Conservation (phyloP, 2,797 vertebrate genomes). For the Otus scops region DNA sequence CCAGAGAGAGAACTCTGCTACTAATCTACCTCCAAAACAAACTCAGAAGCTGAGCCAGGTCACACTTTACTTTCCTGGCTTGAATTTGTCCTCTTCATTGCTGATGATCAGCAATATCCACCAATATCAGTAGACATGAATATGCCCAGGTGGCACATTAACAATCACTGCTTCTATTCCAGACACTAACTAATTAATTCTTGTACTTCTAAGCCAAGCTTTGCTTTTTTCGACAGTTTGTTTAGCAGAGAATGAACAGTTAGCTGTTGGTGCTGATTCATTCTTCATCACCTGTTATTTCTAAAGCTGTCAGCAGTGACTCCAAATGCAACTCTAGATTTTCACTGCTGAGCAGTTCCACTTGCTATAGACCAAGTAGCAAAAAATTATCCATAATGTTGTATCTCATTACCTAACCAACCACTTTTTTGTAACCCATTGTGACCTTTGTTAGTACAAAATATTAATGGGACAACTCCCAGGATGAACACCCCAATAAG, state of each 20-base stretch:
- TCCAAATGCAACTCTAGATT: background rate
- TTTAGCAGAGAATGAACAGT: background rate
- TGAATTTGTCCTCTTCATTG: background rate
- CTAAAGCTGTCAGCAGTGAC: background rate
- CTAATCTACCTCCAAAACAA: background rate
- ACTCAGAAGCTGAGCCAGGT: background rate
- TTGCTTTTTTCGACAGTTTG: background rate
- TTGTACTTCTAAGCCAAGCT: background rate
- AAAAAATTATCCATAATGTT: background rate
- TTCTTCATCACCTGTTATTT: slow-evolving; percentile 12
- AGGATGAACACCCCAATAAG: background rate
- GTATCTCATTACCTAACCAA: background rate
- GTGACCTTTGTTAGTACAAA: background rate
- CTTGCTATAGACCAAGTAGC: background rate
- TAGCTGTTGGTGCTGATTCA: background rate
- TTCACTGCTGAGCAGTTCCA: background rate
- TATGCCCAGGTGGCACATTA: background rate
- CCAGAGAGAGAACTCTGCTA: background rate
- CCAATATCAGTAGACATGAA: background rate
- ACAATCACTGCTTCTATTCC: background rate
- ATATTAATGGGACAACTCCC: background rate
- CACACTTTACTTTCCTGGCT: background rate
- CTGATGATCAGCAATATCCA: background rate
- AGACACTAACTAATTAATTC: background rate
- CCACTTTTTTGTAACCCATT: background rate